Evolutionary conservation across 2,113 vertebrate genomes (phyloP).

Genomic region (Anhinga rufa): DNA sequence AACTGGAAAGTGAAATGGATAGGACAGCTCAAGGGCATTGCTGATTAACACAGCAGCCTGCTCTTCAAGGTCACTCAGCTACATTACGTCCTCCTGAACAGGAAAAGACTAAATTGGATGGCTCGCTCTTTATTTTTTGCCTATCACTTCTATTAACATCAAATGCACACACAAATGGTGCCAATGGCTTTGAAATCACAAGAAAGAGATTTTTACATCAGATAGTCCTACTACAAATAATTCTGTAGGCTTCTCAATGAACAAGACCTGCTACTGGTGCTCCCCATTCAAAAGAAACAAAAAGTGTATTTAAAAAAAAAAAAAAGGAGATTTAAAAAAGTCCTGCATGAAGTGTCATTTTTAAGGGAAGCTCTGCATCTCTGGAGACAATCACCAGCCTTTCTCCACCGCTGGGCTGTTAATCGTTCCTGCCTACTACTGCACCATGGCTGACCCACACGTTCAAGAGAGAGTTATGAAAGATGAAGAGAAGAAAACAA

Average conservation of each 20-base stretch:
- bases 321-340: neutral
- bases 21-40: constrained; percentile 32
- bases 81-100: neutral
- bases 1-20: neutral
- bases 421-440: neutral
- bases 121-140: neutral
- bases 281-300: neutral
- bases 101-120: neutral
- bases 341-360: neutral
- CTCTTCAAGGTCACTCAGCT: neutral
- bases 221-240: fast-evolving
- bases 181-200: neutral
- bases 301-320: neutral
- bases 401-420: neutral
- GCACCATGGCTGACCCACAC: neutral
- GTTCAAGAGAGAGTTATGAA: neutral
- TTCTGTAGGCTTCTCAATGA: neutral
- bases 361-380: neutral
- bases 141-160: neutral
- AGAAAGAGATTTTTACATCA: neutral
- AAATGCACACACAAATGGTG: neutral
- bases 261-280: neutral
- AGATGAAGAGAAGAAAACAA: neutral
- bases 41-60: neutral
- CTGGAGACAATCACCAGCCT: neutral